Evolutionary conservation across 2,797 vertebrate species (phyloP).

Genomic region (Carcharodon carcharias): DNA sequence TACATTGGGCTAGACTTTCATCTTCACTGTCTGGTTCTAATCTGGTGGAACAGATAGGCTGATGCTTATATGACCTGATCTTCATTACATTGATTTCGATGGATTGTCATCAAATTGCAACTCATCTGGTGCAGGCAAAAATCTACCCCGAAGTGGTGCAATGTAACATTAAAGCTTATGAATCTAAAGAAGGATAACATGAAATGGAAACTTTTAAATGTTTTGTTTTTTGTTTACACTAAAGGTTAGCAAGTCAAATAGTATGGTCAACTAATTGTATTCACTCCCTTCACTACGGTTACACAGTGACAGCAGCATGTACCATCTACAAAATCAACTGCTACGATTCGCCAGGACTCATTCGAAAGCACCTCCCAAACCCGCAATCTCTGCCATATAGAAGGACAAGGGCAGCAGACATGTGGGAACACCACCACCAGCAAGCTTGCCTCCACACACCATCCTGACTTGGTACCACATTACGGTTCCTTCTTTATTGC

Average conservation of each 20-base stretch:
- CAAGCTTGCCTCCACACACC: background rate
- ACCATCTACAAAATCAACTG: too few relatives aligned
- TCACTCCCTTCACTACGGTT: too few relatives aligned
- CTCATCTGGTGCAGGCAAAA: background rate
- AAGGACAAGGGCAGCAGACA: too few relatives aligned
- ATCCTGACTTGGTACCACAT: too few relatives aligned
- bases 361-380: too few relatives aligned
- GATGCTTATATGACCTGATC: background rate
- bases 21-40: background rate
- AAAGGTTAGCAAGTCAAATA: too few relatives aligned
- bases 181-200: background rate
- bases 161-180: background rate
- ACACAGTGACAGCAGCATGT: too few relatives aligned
- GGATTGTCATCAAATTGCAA: background rate
- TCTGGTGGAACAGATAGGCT: background rate
- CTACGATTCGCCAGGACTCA: too few relatives aligned
- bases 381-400: background rate
- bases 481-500: background rate
- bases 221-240: too few relatives aligned
- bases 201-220: too few relatives aligned
- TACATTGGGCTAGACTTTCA: background rate
- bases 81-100: background rate
- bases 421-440: background rate
- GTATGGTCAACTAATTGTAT: too few relatives aligned
- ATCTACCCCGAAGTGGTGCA: background rate